A percentile compares a stretch with the other conserved stretches of the same genome.
These are phyloP conservation scores for Cephalopterus ornatus DNA, from an alignment of 2,113 vertebrate genomes.

Conservation along the genomic window DNA sequence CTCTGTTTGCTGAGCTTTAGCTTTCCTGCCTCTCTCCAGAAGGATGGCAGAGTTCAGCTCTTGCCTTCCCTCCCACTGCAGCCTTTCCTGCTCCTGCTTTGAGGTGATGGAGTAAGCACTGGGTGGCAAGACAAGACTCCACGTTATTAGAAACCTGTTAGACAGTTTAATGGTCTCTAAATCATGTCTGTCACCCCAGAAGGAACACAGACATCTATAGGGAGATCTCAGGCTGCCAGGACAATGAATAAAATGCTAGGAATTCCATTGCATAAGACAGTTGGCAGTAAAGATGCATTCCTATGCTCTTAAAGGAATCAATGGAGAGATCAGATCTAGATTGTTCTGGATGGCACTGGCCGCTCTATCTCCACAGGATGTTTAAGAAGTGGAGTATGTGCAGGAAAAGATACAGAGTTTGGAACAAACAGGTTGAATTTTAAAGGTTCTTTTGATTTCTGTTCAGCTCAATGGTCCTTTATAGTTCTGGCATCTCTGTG, in stretches of 20 bases:
- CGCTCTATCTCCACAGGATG: neutral
- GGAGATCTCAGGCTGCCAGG: neutral
- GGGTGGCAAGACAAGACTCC: neutral
- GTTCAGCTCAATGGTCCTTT: neutral
- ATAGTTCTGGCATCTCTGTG: neutral
- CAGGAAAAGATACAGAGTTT: neutral
- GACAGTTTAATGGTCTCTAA: neutral
- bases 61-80: neutral
- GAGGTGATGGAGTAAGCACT: neutral
- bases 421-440: neutral
- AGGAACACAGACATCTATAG: neutral
- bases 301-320: neutral
- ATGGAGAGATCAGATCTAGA: neutral
- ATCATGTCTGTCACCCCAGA: neutral
- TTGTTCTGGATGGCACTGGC: neutral
- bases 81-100: neutral
- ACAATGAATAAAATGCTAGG: neutral
- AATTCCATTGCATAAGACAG: neutral
- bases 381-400: neutral
- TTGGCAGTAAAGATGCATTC: neutral
- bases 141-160: neutral
- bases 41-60: neutral
- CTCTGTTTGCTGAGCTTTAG: neutral
- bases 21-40: neutral
- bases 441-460: neutral